Conservation (phyloP, 2,113 vertebrate species). For the Solea senegalensis region DNA sequence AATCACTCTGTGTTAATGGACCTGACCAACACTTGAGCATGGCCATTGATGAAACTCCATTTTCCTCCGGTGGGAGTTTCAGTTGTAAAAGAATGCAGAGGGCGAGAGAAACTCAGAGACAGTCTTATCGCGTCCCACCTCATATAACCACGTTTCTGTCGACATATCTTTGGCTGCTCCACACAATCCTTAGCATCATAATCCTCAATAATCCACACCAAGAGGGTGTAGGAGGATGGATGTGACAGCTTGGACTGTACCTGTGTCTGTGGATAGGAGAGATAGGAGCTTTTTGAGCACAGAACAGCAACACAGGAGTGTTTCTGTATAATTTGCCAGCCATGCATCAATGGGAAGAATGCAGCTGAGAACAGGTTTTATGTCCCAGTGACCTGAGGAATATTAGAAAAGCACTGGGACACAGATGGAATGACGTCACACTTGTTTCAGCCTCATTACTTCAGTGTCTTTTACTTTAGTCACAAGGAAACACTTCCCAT, state of each 20-base stretch:
- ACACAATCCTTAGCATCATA: slow-evolving; percentile 49
- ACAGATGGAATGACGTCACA: not conserved
- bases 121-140: slow-evolving; percentile 66
- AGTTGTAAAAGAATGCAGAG: slow-evolving; percentile 49
- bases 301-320: slow-evolving; percentile 34
- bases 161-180: slow-evolving; percentile 64
- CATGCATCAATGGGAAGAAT: slow-evolving; percentile 58
- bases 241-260: slow-evolving; percentile 41
- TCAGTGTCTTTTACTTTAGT: not conserved
- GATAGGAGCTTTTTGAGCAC: slow-evolving; percentile 5
- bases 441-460: slow-evolving; percentile 10
- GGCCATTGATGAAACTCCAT: slow-evolving; percentile 32
- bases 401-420: slow-evolving; percentile 8
- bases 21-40: slow-evolving; percentile 7
- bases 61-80: slow-evolving; percentile 32
- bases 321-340: slow-evolving; percentile 40
- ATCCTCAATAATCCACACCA: slow-evolving; percentile 65
- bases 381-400: slow-evolving; percentile 1
- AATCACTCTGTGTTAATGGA: slow-evolving; percentile 14
- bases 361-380: slow-evolving; percentile 37
- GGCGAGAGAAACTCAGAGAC: slow-evolving; percentile 21
- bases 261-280: slow-evolving; percentile 5
- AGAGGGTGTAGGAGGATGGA: slow-evolving; percentile 61
- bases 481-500: not conserved
- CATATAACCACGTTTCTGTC: slow-evolving; percentile 55